These are phyloP conservation scores for Siphlonurus alternatus DNA, from an alignment of 2,888 invertebrate species.

Conservation along the genomic window DNA sequence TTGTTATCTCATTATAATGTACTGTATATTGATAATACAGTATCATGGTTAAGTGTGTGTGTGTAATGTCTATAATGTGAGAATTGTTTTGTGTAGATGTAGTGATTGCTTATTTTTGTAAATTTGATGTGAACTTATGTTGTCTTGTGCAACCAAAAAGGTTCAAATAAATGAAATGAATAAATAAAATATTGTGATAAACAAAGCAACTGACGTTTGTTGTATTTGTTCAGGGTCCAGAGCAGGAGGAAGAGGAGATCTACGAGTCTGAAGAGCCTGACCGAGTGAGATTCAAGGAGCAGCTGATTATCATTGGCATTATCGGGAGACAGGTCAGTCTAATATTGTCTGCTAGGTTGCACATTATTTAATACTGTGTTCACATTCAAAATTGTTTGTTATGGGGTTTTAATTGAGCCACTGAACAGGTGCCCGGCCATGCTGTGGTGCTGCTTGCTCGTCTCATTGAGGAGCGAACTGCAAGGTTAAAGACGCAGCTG, in stretches of 20 bases:
- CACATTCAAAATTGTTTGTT: not conserved
- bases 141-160: no score
- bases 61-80: no score
- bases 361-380: conserved; percentile 1
- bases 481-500: conserved; percentile 32
- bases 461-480: conserved; percentile 45
- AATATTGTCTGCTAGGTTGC: not conserved
- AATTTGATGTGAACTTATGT: no score
- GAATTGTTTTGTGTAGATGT: no score
- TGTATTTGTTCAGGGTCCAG: conserved; percentile 17
- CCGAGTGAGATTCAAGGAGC: conserved; percentile 45
- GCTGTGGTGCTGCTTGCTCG: conserved; percentile 47
- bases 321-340: conserved; percentile 29
- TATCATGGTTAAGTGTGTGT: no score
- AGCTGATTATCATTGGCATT: conserved; percentile 52
- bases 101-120: no score
- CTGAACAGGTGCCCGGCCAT: conserved; percentile 38
- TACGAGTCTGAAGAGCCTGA: conserved; percentile 48
- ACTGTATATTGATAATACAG: no score
- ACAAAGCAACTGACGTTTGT: no score
- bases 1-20: no score
- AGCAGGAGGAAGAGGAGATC: conserved; percentile 35
- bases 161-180: no score
- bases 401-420: not conserved
- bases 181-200: no score